Conservation (phyloP, 92 coral and sea anemone species). For the Epizoanthus illoricatus region DNA sequence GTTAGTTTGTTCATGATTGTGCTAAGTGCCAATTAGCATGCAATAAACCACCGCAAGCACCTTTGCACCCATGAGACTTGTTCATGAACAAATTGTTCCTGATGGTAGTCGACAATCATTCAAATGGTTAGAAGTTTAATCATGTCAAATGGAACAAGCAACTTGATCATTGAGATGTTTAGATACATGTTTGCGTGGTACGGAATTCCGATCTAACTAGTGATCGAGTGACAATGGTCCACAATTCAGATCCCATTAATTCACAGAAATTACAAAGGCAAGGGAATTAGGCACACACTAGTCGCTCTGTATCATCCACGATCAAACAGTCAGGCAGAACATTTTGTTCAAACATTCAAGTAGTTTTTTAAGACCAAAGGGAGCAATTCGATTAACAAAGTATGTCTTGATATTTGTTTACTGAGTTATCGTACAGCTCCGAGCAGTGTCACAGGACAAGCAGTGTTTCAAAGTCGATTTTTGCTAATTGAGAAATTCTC, state of each 20-base stretch:
- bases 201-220: constrained; percentile 20
- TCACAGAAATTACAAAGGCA: not conserved
- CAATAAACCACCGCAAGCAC: constrained; percentile 31
- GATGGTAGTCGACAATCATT: constrained; percentile 36
- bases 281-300: constrained; percentile 26
- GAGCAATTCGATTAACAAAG: not conserved
- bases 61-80: constrained; percentile 25
- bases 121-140: constrained; percentile 35
- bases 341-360: too few species aligned
- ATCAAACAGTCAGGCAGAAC: not conserved
- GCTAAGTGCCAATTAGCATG: not conserved
- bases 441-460: too few species aligned
- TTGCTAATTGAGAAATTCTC: too few species aligned
- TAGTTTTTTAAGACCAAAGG: not conserved
- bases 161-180: constrained; percentile 14
- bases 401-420: not conserved
- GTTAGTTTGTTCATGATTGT: not conserved
- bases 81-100: constrained; percentile 32
- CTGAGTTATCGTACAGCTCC: not conserved
- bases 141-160: constrained; percentile 26
- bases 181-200: constrained; percentile 37
- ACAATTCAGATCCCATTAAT: constrained; percentile 18
- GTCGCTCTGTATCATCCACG: not conserved
- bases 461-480: too few species aligned
- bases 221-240: constrained; percentile 2